Base-by-base conservation (phyloP, 2,797 vertebrate species). In the Notolabrus celidotus region DNA sequence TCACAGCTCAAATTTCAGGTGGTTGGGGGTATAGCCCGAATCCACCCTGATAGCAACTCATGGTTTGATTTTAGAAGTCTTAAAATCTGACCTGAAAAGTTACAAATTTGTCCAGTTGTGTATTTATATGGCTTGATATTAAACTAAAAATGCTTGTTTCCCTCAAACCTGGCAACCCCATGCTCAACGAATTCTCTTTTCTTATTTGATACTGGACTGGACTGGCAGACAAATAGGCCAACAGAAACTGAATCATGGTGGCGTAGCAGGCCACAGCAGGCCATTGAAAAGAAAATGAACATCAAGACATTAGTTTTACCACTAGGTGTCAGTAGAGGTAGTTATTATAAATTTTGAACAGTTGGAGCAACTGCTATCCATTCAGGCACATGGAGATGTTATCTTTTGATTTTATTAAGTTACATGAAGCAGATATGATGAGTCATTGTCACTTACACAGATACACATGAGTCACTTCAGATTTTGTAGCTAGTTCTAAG, bases 161-260 rank as follows among this genome's bases (percentile, higher is more conserved):
- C 14, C 0, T 59, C 58, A 20, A 67, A 89, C 27, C 36, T 87
- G 86, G 86, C 86, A 87, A 80, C 83, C 67, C 17, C 0, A 0
- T 1, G 0, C 27, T 41, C 12, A 33, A 5, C 36, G 15, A 23
- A 57, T 29, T 52, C 62, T 39, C 17, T 29, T 10, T 29, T 74
- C 57, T 45, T 42, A 67, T 82, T 82, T 71, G 74, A 36, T 64
- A 36, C 45, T 22, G 2, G 2, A 3, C 0, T 6, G 58, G 81
- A 82, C 4, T 72, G 80, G 75, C 75, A 73, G 71, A 60, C 16
- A 55, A 16, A 45, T 51, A 23, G 58, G 14, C 79, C 81, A 86
- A 81, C 50, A 34, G 67, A 20, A 1, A 10, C 16, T 57, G 54
- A 43, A 27, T n/a, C 65, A 25, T 47, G 43, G 67, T 19, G 5